Conservation (phyloP, 2,888 invertebrate genomes). For the Aelia acuminata region DNA sequence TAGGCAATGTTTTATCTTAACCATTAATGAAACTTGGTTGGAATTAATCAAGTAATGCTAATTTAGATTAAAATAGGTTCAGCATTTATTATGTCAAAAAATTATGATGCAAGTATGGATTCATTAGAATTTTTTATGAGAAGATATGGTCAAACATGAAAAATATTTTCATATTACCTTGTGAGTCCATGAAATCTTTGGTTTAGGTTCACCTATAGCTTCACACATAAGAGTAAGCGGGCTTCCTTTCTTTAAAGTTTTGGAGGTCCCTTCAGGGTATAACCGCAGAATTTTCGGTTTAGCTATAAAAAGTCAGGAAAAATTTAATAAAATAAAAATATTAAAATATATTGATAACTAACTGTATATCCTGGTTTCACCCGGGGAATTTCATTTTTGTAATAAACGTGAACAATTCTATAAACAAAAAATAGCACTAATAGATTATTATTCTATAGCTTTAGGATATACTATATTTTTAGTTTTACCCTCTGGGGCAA, state of each 20-base stretch:
- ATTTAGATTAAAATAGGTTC: not conserved
- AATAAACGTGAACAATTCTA: too few relatives aligned
- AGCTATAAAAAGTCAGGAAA: conserved; percentile 42
- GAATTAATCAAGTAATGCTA: too few relatives aligned
- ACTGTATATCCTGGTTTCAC: too few relatives aligned
- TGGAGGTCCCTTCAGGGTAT: conserved; percentile 54
- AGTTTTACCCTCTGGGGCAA: too few relatives aligned
- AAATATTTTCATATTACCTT: conserved; percentile 54
- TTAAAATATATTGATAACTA: too few relatives aligned
- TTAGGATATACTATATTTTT: too few relatives aligned
- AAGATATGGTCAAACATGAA: not conserved
- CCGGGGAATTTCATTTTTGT: too few relatives aligned
- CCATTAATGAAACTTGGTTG: too few relatives aligned
- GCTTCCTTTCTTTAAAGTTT: conserved; percentile 58
- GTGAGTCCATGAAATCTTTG: conserved; percentile 60
- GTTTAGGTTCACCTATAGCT: conserved; percentile 59
- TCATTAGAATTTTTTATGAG: not conserved
- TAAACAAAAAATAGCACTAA: too few relatives aligned
- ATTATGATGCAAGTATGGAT: not conserved
- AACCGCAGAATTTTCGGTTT: conserved; percentile 58
- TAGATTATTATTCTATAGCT: too few relatives aligned
- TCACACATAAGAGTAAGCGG: conserved; percentile 63
- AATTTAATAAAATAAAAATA: not conserved
- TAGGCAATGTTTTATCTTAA: too few relatives aligned
- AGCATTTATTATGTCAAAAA: not conserved